phyloP scores from a whole-genome alignment of 1,140 invertebrate genomes.

The Drosophila erecta region DNA sequence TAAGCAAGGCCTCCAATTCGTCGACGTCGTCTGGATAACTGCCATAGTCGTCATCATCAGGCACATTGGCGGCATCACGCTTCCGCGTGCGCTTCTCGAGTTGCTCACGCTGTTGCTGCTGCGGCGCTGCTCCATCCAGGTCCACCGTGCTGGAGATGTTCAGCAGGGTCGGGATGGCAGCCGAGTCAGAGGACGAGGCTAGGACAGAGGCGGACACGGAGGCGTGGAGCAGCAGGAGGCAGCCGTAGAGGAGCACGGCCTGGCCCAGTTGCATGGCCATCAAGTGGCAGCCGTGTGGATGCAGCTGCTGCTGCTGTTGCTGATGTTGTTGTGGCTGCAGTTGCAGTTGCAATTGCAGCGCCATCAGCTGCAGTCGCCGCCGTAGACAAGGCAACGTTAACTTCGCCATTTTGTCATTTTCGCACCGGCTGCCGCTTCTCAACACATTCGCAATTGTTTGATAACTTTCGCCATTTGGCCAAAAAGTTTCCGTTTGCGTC shows the following conservation, averaged over 20 bases:
- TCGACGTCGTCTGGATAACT: slow-evolving; percentile 82
- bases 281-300: slow-evolving; percentile 43
- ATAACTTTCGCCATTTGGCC: slow-evolving; percentile 74
- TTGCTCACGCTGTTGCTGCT: slow-evolving; percentile 13
- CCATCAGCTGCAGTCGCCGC: slow-evolving; percentile 64
- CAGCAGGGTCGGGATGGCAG: neutral
- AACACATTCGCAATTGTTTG: slow-evolving; percentile 56
- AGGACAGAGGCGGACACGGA: slow-evolving; percentile 52
- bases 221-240: slow-evolving; percentile 70
- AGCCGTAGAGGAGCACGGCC: slow-evolving; percentile 73
- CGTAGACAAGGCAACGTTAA: slow-evolving; percentile 73
- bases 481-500: slow-evolving; percentile 26
- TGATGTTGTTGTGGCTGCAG: slow-evolving; percentile 43
- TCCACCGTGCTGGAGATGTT: slow-evolving; percentile 22
- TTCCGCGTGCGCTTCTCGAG: slow-evolving; percentile 34
- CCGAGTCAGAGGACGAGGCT: slow-evolving; percentile 23
- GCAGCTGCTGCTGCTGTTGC: slow-evolving; percentile 43
- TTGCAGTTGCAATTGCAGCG: slow-evolving; percentile 30
- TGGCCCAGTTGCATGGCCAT: slow-evolving; percentile 70
- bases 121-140: neutral
- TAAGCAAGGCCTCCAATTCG: slow-evolving; percentile 79
- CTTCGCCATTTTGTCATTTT: slow-evolving; percentile 77
- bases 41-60: slow-evolving; percentile 81
- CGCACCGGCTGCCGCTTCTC: slow-evolving; percentile 31
- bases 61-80: slow-evolving; percentile 80